phyloP scores from a whole-genome alignment of 1,140 invertebrate genomes.

The Drosophila navojoa region DNA sequence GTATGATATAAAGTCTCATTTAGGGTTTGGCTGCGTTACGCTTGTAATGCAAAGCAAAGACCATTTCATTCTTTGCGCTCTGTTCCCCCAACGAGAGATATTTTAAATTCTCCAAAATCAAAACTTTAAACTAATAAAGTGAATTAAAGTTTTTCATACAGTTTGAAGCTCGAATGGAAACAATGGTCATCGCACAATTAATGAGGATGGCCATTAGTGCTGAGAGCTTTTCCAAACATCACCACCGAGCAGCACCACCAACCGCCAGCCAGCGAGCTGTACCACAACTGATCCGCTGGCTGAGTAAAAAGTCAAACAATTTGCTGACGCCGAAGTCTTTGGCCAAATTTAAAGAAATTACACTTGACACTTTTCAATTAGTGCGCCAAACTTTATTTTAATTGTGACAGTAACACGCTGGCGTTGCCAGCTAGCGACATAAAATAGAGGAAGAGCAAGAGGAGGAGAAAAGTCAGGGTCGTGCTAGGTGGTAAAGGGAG shows the following conservation, averaged over 20 bases:
- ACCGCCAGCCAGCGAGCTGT: not conserved
- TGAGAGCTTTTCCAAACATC: not conserved
- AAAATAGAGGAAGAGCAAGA: constrained; percentile 3
- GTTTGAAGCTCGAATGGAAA: constrained; percentile 3
- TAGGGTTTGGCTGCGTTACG: too few species aligned
- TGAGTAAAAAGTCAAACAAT: constrained; percentile 53
- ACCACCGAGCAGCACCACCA: not conserved
- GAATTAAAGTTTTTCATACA: constrained; percentile 24
- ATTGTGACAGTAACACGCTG: constrained; percentile 80
- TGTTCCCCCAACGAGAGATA: too few species aligned
- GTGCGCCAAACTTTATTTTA: constrained; percentile 75
- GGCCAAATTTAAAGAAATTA: constrained; percentile 72
- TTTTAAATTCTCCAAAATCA: too few species aligned
- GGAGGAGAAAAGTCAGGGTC: not conserved
- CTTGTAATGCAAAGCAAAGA: too few species aligned
- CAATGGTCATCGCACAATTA: constrained; percentile 33
- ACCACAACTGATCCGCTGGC: constrained; percentile 28
- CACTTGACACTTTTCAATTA: constrained; percentile 82
- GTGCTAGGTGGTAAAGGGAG: not conserved
- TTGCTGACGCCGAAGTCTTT: constrained; percentile 42
- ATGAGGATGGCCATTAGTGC: constrained; percentile 39
- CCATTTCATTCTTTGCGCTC: too few species aligned
- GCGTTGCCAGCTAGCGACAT: constrained; percentile 33
- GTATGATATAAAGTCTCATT: too few species aligned
- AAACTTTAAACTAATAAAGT: constrained; percentile 10